These are phyloP conservation scores for Rhynchonycteris naso DNA, from an alignment of 2,797 vertebrate genomes.

Conservation along the genomic window DNA sequence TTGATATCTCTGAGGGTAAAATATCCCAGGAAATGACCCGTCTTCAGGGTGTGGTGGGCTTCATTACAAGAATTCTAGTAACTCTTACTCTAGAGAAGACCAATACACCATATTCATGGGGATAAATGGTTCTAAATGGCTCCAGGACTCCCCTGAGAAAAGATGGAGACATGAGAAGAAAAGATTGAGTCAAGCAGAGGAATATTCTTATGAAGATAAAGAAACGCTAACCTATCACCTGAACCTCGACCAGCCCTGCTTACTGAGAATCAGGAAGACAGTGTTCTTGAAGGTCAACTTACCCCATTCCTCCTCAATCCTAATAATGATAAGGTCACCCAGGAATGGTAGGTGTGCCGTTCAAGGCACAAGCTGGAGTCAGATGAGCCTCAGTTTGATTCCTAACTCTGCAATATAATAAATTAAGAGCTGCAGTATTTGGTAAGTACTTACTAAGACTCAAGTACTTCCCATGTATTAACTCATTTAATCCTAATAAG, in stretches of 20 bases:
- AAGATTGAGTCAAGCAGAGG: background rate
- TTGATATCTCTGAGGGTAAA: background rate
- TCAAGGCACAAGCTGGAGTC: background rate
- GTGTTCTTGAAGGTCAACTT: background rate
- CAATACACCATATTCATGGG: background rate
- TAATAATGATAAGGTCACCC: background rate
- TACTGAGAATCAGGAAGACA: background rate
- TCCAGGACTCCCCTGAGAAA: background rate
- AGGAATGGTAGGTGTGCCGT: fast-evolving
- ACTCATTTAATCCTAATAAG: background rate
- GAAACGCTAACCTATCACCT: fast-evolving
- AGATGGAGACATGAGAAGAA: background rate
- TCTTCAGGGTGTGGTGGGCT: background rate
- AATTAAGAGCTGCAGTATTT: background rate
- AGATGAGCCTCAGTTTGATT: background rate
- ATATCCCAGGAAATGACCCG: background rate
- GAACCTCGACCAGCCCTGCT: background rate
- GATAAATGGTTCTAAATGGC: background rate
- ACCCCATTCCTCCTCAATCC: background rate
- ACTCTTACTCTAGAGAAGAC: background rate
- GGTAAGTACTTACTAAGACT: background rate
- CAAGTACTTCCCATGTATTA: background rate
- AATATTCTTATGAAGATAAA: background rate
- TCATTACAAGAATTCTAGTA: background rate
- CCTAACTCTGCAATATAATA: background rate